phyloP scores from a whole-genome alignment of 64 coral and sea anemone species.

The Anthopleura sola region DNA sequence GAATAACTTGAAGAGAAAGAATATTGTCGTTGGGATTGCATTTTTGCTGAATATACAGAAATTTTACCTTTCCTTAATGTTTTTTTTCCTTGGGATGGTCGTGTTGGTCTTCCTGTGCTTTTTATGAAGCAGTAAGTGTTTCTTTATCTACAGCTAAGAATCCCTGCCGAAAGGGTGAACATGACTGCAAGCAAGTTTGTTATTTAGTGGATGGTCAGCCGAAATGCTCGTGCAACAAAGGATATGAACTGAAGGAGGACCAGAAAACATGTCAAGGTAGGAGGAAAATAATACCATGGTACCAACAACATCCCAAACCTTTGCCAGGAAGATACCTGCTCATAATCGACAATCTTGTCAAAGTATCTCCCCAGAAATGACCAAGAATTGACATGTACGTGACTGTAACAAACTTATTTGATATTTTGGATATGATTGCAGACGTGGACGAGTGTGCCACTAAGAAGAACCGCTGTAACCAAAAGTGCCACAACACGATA shows the following conservation, averaged over 20 bases:
- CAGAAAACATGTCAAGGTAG: conserved; percentile 23
- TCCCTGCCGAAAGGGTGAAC: neutral
- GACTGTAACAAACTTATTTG: neutral
- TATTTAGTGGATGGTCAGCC: neutral
- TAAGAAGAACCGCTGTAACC: conserved; percentile 4
- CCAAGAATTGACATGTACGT: too few species aligned
- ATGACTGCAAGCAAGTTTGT: conserved; percentile 22
- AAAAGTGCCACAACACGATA: conserved; percentile 26
- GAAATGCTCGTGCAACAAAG: conserved; percentile 32
- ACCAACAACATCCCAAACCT: neutral
- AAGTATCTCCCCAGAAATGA: too few species aligned
- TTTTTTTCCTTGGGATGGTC: too few species aligned
- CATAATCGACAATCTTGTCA: too few species aligned
- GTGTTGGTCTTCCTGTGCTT: neutral
- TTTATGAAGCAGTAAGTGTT: neutral
- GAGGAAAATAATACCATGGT: neutral
- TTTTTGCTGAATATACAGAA: neutral
- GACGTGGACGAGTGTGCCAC: conserved; percentile 13
- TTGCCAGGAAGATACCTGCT: too few species aligned
- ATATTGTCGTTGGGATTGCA: too few species aligned
- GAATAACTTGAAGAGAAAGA: too few species aligned
- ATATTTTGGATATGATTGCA: neutral
- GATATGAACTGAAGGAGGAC: conserved; percentile 35
- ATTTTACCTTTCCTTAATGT: neutral
- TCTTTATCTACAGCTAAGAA: conserved; percentile 11